phyloP scores from a whole-genome alignment of 2,888 invertebrate species.

The Rhamphomyia laevipes region DNA sequence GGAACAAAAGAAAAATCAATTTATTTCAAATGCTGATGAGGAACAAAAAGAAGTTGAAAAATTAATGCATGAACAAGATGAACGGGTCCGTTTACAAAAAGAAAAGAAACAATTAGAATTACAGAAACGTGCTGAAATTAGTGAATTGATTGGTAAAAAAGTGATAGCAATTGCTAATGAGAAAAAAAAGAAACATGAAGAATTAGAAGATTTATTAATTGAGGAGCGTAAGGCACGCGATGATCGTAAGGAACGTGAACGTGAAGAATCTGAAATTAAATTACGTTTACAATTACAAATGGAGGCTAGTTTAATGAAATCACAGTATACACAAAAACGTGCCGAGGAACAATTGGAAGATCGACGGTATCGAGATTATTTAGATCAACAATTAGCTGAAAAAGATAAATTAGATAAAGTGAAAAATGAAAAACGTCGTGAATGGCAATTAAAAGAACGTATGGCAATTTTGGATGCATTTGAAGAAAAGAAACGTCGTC shows the following conservation, averaged over 20 bases:
- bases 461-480: slow-evolving; percentile 42
- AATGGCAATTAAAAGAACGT: slow-evolving; percentile 46
- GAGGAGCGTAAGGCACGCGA: slow-evolving; percentile 39
- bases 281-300: slow-evolving; percentile 29
- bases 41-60: too few relatives aligned
- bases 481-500: slow-evolving; percentile 34
- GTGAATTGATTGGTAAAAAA: too few relatives aligned
- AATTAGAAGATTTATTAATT: slow-evolving; percentile 31
- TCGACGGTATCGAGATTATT: slow-evolving; percentile 10
- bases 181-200: too few relatives aligned
- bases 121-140: too few relatives aligned
- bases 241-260: slow-evolving; percentile 31
- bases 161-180: too few relatives aligned
- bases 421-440: slow-evolving; percentile 44
- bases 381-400: slow-evolving; percentile 39
- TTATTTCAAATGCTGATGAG: too few relatives aligned
- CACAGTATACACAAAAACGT: slow-evolving; percentile 23
- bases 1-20: too few relatives aligned
- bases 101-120: too few relatives aligned
- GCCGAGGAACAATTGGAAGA: slow-evolving; percentile 27
- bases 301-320: slow-evolving; percentile 25
- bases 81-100: too few relatives aligned
- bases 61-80: too few relatives aligned
- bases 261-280: slow-evolving; percentile 35
- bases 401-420: slow-evolving; percentile 47